Base-by-base conservation (phyloP, 2,113 vertebrate genomes). In the Acrocephalus kingi region DNA sequence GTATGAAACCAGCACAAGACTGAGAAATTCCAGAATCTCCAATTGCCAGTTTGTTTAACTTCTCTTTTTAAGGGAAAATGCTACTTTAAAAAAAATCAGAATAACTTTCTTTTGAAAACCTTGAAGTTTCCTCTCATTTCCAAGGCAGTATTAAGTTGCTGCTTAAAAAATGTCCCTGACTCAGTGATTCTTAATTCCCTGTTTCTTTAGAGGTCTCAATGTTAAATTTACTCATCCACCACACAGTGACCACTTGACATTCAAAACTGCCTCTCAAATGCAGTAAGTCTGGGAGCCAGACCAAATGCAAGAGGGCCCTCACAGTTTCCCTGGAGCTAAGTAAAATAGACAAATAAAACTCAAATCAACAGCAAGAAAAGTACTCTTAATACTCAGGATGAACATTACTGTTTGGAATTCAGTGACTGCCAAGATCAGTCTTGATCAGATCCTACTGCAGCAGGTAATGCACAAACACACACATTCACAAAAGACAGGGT, bases 1-100 rank as follows among this genome's bases (percentile, higher is more conserved):
- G 66, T 80, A 94, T 59, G 49, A 95, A 93, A 93, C 77, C 68
- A 92, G 31, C 56, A 93, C 37, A 74, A 82, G 87, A 94, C 73
- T 37, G 31, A 95, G 43, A 93, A 96, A 94, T 72, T 72, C 56
- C 84, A 62, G 85, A 76, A 43, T 77, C 45, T 87, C 75, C 85
- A 93, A 73, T 21, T 79, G 66, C 20, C 46, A 71, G 55, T 33
- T 84, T 76, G 45, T 87, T 87, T 93, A 81, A 56, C 37, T 91
- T 93, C 51, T 73, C 46, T 74, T 72, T 79, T 94, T 62, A 85
- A 88, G 84, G 41, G 61, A 91, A 95, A 95, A 85, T 33, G 20
- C 39, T 83, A 22, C 33, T 59, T 19, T 75, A 17, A 55, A 90
- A 5, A 67, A 39, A 61, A 54, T 8, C 76, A 56, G 13, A 77